A percentile compares a stretch with the other conserved stretches of the same genome.
Conservation (phyloP, 1,140 invertebrate species). For the Aphelenchoides fujianensis region DNA sequence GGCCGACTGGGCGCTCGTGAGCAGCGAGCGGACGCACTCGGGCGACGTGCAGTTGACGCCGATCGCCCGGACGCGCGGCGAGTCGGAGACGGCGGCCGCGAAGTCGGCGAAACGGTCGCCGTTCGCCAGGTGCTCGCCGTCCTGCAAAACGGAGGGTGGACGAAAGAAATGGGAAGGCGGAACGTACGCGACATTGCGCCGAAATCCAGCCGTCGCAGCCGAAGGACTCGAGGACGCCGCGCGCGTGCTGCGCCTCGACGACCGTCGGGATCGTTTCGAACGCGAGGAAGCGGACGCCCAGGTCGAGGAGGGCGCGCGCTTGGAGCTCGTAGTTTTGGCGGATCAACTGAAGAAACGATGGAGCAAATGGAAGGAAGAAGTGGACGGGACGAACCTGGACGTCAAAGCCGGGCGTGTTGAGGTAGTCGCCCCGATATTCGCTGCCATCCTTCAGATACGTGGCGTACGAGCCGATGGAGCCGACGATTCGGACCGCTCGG, state of each 20-base stretch:
- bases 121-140: constrained; percentile 1
- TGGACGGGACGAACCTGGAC: constrained; percentile 36
- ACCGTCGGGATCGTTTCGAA: constrained; percentile 14
- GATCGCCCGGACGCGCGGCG: neutral
- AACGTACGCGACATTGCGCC: neutral
- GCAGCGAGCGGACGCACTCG: neutral
- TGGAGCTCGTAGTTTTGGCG: constrained; percentile 1
- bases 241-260: constrained; percentile 5
- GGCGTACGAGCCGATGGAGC: constrained; percentile 9
- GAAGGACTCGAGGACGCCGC: neutral
- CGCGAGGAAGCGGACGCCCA: neutral
- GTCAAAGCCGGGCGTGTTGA: neutral
- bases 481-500: neutral
- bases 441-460: neutral
- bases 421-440: constrained; percentile 8
- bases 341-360: constrained; percentile 1
- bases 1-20: neutral
- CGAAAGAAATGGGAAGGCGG: constrained; percentile 19
- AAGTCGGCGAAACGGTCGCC: neutral
- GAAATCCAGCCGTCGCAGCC: constrained; percentile 13
- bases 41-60: constrained; percentile 11
- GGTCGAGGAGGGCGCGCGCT: neutral
- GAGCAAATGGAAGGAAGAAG: neutral
- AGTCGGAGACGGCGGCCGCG: constrained; percentile 2
- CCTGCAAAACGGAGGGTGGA: constrained; percentile 3